phyloP scores from a whole-genome alignment of 1,140 invertebrate species.

The Drosophila sp. region DNA sequence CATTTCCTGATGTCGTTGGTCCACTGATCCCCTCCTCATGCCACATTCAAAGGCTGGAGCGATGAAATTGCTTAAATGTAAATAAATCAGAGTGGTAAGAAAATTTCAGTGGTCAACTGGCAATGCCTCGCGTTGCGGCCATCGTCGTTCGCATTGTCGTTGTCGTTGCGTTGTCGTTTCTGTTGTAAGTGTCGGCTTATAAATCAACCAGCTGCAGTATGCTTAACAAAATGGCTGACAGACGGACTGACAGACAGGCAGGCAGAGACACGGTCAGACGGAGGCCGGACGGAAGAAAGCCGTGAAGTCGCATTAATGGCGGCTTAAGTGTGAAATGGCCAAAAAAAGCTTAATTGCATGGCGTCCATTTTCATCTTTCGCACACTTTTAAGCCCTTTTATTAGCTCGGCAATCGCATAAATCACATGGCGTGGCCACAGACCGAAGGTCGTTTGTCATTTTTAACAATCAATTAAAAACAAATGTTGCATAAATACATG shows the following conservation, averaged over 20 bases:
- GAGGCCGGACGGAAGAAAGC: constrained; percentile 4
- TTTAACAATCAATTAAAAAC: constrained; percentile 80
- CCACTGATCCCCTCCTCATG: neutral
- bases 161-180: constrained; percentile 44
- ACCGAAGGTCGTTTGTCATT: constrained; percentile 72
- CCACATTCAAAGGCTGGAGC: constrained; percentile 43
- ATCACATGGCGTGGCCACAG: constrained; percentile 36
- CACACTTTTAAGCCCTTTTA: constrained; percentile 61
- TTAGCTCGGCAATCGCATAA: constrained; percentile 66
- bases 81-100: constrained; percentile 81
- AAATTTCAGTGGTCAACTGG: constrained; percentile 73
- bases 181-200: constrained; percentile 77
- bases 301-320: constrained; percentile 63
- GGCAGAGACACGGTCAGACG: neutral
- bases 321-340: constrained; percentile 63
- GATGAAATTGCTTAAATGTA: constrained; percentile 83
- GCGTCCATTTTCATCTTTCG: constrained; percentile 66
- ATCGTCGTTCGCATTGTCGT: constrained; percentile 44
- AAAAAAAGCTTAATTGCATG: constrained; percentile 68
- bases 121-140: constrained; percentile 28
- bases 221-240: constrained; percentile 57
- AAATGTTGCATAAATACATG: constrained; percentile 82
- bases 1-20: constrained; percentile 53
- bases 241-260: constrained; percentile 39
- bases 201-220: constrained; percentile 69